Conservation (phyloP, 2,797 vertebrate genomes). For the Mus spretus region DNA sequence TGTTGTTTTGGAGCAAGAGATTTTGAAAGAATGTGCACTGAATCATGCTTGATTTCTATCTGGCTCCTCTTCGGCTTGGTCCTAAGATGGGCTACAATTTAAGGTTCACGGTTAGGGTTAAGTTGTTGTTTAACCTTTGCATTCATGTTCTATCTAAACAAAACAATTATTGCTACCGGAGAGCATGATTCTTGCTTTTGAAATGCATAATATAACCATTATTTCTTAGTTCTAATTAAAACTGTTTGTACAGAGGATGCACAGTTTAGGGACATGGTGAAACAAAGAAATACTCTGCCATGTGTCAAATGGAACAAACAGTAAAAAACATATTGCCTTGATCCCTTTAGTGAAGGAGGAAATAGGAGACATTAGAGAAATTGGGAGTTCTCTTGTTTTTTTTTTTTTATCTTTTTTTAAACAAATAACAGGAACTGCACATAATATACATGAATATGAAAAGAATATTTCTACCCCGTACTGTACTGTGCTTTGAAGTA, state of each 20-base stretch:
- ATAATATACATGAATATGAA: conserved; percentile 65
- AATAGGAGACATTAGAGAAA: not conserved
- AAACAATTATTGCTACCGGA: conserved; percentile 46
- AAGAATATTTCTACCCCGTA: conserved; percentile 58
- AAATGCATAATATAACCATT: conserved; percentile 11
- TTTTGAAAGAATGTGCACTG: conserved; percentile 65
- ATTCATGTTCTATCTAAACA: conserved; percentile 47
- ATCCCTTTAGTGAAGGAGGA: conserved; percentile 40
- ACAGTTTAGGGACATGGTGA: conserved; percentile 41
- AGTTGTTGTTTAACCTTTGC: conserved; percentile 52
- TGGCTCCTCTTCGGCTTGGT: conserved; percentile 24
- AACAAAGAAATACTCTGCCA: conserved; percentile 25
- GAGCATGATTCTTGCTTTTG: conserved; percentile 44
- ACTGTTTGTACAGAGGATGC: conserved; percentile 43
- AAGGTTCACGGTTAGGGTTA: conserved; percentile 57
- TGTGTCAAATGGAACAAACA: not conserved
- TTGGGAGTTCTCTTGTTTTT: conserved; percentile 45
- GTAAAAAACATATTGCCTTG: not conserved
- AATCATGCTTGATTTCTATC: conserved; percentile 65
- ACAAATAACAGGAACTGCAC: conserved; percentile 28
- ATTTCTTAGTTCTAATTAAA: conserved; percentile 62
- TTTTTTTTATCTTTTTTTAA: not conserved
- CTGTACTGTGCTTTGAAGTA: conserved; percentile 51
- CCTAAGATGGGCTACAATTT: not conserved
- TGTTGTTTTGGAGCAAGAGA: conserved; percentile 60